A percentile compares a stretch with the other conserved stretches of the same genome.
phyloP scores from a whole-genome alignment of 2,797 vertebrate genomes.

The Psittacula echo region DNA sequence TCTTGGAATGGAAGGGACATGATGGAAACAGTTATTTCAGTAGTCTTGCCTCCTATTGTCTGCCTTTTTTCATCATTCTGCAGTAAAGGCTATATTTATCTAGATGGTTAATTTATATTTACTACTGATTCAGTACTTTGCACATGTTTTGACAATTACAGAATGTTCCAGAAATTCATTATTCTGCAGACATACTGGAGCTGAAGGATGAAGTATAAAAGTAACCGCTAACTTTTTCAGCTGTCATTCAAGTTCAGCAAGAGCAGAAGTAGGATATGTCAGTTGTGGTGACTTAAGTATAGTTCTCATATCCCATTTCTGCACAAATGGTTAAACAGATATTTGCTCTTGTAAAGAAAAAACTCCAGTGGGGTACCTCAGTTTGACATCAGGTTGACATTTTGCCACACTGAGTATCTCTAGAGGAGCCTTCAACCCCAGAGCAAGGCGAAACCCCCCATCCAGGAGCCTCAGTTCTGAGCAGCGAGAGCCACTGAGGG shows the following conservation, averaged over 20 bases:
- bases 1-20: slow-evolving; percentile 26
- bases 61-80: slow-evolving; percentile 20
- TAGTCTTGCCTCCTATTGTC: background rate
- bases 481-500: background rate
- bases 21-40: slow-evolving; percentile 33
- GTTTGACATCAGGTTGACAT: background rate
- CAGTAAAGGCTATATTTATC: slow-evolving; percentile 30
- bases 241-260: background rate
- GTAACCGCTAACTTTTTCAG: background rate
- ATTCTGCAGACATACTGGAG: background rate
- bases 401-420: background rate
- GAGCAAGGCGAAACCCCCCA: background rate
- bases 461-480: background rate
- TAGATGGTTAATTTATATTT: slow-evolving; percentile 51
- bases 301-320: background rate
- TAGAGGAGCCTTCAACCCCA: background rate
- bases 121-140: slow-evolving; percentile 29
- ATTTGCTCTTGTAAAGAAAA: background rate
- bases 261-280: background rate
- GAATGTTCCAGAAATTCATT: slow-evolving; percentile 8
- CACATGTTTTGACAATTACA: background rate
- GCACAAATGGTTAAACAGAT: background rate
- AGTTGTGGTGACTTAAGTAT: background rate
- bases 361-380: background rate
- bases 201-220: background rate